Evolutionary conservation across 2,113 vertebrate genomes (phyloP).

Genomic region (Cnemophilus loriae): DNA sequence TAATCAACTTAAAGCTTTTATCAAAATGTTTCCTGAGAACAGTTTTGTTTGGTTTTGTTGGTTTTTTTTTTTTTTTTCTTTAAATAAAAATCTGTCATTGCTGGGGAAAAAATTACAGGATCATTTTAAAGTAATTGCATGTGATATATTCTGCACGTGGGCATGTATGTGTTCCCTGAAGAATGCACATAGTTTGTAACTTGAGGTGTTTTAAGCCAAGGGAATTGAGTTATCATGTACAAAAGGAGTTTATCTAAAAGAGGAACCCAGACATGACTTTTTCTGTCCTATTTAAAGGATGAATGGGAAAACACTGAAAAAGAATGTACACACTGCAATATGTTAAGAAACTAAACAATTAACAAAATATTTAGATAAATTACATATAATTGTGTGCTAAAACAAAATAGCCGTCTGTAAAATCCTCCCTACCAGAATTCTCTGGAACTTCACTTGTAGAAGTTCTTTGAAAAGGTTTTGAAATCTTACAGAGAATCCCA

Average conservation of each 20-base stretch:
- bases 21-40: slow-evolving; percentile 68
- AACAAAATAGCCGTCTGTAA: slow-evolving; percentile 10
- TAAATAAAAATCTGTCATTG: slow-evolving; percentile 25
- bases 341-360: slow-evolving; percentile 10
- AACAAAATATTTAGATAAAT: slow-evolving; percentile 50
- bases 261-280: slow-evolving; percentile 1
- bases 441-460: background rate
- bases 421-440: background rate
- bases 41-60: background rate
- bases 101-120: slow-evolving; percentile 60
- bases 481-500: background rate
- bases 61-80: background rate
- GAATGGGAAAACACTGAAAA: background rate
- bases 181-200: background rate
- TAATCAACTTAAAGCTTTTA: slow-evolving; percentile 75
- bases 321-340: background rate
- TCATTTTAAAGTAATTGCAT: slow-evolving; percentile 60
- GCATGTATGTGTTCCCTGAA: background rate
- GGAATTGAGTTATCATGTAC: background rate
- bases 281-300: background rate
- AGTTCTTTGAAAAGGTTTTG: slow-evolving; percentile 7
- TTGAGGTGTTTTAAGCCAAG: background rate
- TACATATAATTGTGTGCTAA: slow-evolving; percentile 3
- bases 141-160: background rate
- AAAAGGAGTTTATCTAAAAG: background rate